phyloP scores from a whole-genome alignment of 2,888 invertebrate species.

The Pharmacophagus antenor region DNA sequence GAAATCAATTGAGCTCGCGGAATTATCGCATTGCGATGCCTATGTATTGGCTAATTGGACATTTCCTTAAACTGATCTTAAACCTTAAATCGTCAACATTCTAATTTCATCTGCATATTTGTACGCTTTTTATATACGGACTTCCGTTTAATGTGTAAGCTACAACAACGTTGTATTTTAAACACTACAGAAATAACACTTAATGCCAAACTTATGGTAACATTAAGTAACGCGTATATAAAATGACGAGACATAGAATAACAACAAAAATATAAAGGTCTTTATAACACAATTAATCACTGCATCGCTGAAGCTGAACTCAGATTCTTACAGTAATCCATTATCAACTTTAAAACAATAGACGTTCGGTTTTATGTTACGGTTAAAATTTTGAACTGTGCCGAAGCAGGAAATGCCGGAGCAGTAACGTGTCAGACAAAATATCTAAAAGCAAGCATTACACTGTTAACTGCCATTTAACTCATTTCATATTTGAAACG shows the following conservation, averaged over 20 bases:
- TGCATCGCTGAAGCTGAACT: constrained; percentile 52
- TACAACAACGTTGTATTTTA: constrained; percentile 26
- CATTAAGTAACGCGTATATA: constrained; percentile 57
- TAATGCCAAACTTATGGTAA: constrained; percentile 49
- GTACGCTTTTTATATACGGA: not conserved
- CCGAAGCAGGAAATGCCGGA: constrained; percentile 76
- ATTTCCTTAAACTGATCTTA: constrained; percentile 55
- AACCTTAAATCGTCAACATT: constrained; percentile 16
- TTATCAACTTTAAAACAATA: constrained; percentile 36
- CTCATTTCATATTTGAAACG: constrained; percentile 75
- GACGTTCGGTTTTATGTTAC: constrained; percentile 39
- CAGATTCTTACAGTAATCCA: constrained; percentile 24
- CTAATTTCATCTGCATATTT: constrained; percentile 4
- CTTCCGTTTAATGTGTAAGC: constrained; percentile 10
- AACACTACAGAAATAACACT: constrained; percentile 41
- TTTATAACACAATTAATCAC: constrained; percentile 78
- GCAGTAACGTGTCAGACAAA: constrained; percentile 69
- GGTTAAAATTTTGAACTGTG: constrained; percentile 37
- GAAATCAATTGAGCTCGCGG: constrained; percentile 72
- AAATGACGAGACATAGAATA: constrained; percentile 62
- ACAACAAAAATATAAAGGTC: constrained; percentile 73
- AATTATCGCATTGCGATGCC: constrained; percentile 73
- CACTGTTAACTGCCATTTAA: constrained; percentile 76
- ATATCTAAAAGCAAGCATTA: constrained; percentile 74
- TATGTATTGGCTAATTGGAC: constrained; percentile 69